A percentile compares a stretch with the other conserved stretches of the same genome.
These are phyloP conservation scores for Drosophila ercepeae DNA, from an alignment of 1,140 invertebrate genomes.

Conservation along the genomic window DNA sequence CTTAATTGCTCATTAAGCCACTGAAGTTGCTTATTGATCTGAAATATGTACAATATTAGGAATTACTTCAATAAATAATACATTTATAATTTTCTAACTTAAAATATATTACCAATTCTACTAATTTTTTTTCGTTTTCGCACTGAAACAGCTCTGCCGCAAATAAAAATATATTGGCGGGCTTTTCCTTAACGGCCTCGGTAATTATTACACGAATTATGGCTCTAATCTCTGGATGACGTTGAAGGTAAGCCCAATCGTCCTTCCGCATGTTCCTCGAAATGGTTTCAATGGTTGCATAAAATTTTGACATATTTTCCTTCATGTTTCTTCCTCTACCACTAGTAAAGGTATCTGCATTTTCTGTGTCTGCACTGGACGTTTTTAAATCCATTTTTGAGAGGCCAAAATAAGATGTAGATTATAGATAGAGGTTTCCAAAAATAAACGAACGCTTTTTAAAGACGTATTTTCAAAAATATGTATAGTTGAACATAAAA, in stretches of 20 bases:
- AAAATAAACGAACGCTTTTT: background rate
- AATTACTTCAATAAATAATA: too few relatives aligned
- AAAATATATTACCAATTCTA: constrained; percentile 11
- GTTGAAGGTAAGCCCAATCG: constrained; percentile 46
- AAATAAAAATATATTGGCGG: constrained; percentile 31
- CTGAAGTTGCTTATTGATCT: constrained; percentile 61
- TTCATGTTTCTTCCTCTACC: background rate
- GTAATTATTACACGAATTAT: constrained; percentile 51
- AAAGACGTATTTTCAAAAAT: background rate
- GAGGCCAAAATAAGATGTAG: background rate
- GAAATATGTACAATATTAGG: background rate
- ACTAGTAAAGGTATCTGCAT: background rate
- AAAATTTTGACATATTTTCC: constrained; percentile 27
- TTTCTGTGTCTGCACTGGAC: constrained; percentile 3
- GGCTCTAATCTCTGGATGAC: constrained; percentile 57
- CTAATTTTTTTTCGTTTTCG: constrained; percentile 10
- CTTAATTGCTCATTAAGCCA: constrained; percentile 38
- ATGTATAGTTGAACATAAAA: background rate
- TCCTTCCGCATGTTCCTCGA: constrained; percentile 36
- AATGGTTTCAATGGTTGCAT: constrained; percentile 39
- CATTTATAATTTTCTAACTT: background rate
- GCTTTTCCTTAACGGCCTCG: constrained; percentile 26
- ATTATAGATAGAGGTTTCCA: background rate
- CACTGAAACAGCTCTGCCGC: constrained; percentile 24
- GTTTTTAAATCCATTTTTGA: constrained; percentile 13